Percentiles rank a stretch among this genome's conserved stretches.
Conservation (phyloP, 2,888 invertebrate genomes). For the Chaitophorus viminalis region DNA sequence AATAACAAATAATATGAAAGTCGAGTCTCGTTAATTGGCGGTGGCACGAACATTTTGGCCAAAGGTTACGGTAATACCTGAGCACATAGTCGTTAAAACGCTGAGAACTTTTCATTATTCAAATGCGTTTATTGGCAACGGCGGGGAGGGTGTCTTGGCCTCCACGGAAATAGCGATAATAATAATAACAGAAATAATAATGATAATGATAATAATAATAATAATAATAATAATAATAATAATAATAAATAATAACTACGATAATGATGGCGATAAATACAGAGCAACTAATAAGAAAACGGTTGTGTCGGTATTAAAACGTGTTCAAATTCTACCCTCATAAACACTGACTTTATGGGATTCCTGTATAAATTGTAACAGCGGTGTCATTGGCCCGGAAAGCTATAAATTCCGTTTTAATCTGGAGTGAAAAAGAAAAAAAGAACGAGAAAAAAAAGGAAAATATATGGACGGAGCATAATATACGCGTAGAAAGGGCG, state of each 20-base stretch:
- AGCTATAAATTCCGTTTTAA: constrained; percentile 57
- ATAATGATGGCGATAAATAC: constrained; percentile 53
- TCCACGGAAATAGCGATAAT: background rate
- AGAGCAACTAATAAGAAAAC: constrained; percentile 55
- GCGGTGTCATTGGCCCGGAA: constrained; percentile 52
- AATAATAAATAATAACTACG: constrained; percentile 28
- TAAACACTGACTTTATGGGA: constrained; percentile 60
- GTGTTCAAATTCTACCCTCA: constrained; percentile 57
- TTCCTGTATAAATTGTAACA: constrained; percentile 51
- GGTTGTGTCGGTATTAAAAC: constrained; percentile 58
- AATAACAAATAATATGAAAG: background rate
- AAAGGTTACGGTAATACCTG: background rate
- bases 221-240: constrained; percentile 9
- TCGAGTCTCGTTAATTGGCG: background rate
- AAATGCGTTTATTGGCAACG: constrained; percentile 14
- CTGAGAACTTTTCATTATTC: constrained; percentile 1
- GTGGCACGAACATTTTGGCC: background rate
- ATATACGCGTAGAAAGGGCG: background rate
- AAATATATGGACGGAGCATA: background rate
- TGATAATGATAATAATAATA: background rate
- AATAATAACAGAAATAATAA: background rate
- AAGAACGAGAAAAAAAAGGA: background rate
- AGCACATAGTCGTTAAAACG: constrained; percentile 1
- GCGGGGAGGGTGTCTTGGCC: background rate
- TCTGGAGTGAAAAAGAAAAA: background rate